Base-by-base conservation (phyloP, 2,888 invertebrate species). In the Lasioglossum figueresi region DNA sequence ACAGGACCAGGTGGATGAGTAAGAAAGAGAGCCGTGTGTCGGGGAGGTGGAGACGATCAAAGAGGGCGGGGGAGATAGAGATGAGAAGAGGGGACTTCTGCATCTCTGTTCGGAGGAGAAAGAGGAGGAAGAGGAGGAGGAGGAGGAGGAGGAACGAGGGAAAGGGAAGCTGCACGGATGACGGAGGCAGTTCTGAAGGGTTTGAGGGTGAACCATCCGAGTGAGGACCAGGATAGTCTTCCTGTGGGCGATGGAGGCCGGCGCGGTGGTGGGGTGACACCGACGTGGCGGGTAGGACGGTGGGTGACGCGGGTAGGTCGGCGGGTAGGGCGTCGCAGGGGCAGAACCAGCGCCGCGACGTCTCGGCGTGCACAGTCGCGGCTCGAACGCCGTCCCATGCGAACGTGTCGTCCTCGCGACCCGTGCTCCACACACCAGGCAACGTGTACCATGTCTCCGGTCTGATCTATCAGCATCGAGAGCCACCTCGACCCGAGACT, bases 271-370 rank as follows among this genome's bases (percentile, higher is more conserved):
- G 91, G 89, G 85, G 88, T 87, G 87, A 87, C 79, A 71, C 73
- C 84, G 91, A 89, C 89, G 56, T n/a, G 91, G 88, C 90, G 91
- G 91, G 91, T 91, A 92, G 92, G 93, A 93, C 92, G 91, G 87
- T 92, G 92, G 91, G 56, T 56, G 12, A 12, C 56, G 88, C 90
- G 91, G 91, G 91, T 91, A 92, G 92, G 93, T 56, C 56, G 91
- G 88, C 90, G 91, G 91, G 91, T 91, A 92, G 92, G 93, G 93
- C 92, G 91, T 88, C 93, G 92, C 92, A 93, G 93, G 93, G 94
- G 93, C 94, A 94, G 93, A 93, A 92, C 93, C 92, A 92, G 94
- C 93, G 93, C 94, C 93, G 94, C 94, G 94, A 93, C 94, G 93
- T 92, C 92, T 90, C 90, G 87, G 89, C 92, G 92, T 92, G 92